Evolutionary conservation across 2,797 vertebrate species (phyloP), one percentile per base, ranked within the genome.

Genomic region (Vespertilio murinus): DNA sequence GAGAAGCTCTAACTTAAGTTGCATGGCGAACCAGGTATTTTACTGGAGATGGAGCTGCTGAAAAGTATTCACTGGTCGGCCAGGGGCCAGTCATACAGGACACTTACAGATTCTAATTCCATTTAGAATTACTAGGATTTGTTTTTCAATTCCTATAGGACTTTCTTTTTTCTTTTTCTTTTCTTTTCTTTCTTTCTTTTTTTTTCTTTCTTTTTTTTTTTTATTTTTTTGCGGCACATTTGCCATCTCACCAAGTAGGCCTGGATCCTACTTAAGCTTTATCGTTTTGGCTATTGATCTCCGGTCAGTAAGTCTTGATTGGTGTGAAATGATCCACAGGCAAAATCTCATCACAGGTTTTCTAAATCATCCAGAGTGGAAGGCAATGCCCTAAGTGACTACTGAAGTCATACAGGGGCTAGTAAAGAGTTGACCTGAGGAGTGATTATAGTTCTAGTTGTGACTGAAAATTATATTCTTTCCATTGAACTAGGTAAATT

Each of bases 11-110:
- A 5, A 82, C 77, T 93, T 90, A 90, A 35, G 71, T 82, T 73
- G 22, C 52, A 30, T 95, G 97, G 78, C 61, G 49, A 97, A 90
- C 42, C 92, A 93, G 95, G 54, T 61, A 67, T 82, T 97, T 97
- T 45, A 94, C 56, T 97, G 54, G 82, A 94, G 89, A 83, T 95
- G 23, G 93, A 96, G 38, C 30, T 97, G 70, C 95, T 88, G 47
- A 91, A 95, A 94, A 69, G 78, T 93, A 91, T 90, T 97, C 92
- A 90, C 87, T 78, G 93, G 90, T 93, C 49, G 30, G 73, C 88
- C 40, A 94, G 88, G 70, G 92, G 73, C 23, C 79, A 95, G 65
- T 96, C 92, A 59, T 67, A 54, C 33, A 87, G 56, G 84, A 88
- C 1, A 2, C 91, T 96, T 96, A 90, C 30, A 92, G 38, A 5